Evolutionary conservation across 2,113 vertebrate genomes (phyloP).

Genomic region (Herpailurus yagouaroundi): DNA sequence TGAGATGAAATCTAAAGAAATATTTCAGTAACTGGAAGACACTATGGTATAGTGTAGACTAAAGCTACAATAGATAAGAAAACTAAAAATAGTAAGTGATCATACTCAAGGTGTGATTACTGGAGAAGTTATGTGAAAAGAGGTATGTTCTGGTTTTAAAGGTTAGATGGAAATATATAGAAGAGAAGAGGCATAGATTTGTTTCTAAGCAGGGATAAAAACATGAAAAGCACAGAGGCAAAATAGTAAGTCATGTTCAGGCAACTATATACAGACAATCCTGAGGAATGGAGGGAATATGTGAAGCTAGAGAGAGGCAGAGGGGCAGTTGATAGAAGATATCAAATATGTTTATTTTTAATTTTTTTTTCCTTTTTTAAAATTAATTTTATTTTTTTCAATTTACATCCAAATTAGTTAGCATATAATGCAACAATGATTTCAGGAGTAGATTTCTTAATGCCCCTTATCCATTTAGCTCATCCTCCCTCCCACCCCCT

Average conservation of each 20-base stretch:
- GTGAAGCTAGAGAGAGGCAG: constrained; percentile 4
- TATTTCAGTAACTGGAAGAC: constrained; percentile 32
- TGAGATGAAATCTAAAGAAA: constrained; percentile 58
- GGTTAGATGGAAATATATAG: background rate
- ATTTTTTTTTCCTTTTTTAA: background rate
- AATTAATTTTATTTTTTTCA: too few relatives aligned
- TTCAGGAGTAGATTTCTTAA: too few relatives aligned
- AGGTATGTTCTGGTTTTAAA: constrained; percentile 47
- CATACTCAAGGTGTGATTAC: constrained; percentile 12
- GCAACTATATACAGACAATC: background rate
- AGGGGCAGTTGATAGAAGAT: background rate
- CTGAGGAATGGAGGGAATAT: background rate
- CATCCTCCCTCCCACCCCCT: too few relatives aligned
- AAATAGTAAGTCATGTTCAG: constrained; percentile 36
- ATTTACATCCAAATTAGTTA: too few relatives aligned
- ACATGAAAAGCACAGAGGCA: background rate
- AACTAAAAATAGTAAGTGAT: constrained; percentile 44
- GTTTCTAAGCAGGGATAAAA: constrained; percentile 38
- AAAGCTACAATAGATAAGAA: constrained; percentile 31
- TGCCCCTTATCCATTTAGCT: too few relatives aligned
- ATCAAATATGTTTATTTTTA: constrained; percentile 37
- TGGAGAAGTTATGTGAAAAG: constrained; percentile 32
- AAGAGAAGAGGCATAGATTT: background rate
- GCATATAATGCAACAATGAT: too few relatives aligned
- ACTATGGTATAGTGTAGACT: background rate